Conservation (phyloP, 2,888 invertebrate genomes). For the Drosophila stalkeri region DNA sequence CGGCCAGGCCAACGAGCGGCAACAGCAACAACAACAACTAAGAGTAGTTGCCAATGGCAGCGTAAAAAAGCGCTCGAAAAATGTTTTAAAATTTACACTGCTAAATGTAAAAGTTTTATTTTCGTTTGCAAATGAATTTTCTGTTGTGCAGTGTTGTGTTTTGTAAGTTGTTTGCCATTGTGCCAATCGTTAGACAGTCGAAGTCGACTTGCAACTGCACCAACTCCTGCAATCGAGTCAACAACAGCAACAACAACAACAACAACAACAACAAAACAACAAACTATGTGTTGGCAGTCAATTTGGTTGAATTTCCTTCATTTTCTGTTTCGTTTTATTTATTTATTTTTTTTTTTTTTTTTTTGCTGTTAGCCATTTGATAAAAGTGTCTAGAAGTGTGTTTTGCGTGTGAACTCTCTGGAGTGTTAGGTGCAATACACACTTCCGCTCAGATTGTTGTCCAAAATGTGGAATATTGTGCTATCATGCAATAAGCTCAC, state of each 20-base stretch:
- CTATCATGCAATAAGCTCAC: constrained; percentile 50
- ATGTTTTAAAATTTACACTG: constrained; percentile 79
- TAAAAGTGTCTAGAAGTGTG: constrained; percentile 47
- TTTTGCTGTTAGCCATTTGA: constrained; percentile 48
- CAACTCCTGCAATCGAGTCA: constrained; percentile 37
- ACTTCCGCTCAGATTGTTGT: constrained; percentile 42
- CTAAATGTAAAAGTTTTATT: constrained; percentile 81
- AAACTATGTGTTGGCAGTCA: constrained; percentile 51
- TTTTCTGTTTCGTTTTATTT: background rate
- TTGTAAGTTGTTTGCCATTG: constrained; percentile 69
- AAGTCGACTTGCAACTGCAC: constrained; percentile 54
- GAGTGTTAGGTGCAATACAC: constrained; percentile 34
- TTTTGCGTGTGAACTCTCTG: constrained; percentile 56
- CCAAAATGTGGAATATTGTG: constrained; percentile 45
- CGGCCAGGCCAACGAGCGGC: constrained; percentile 27
- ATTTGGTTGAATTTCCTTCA: constrained; percentile 55
- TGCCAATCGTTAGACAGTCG: constrained; percentile 45
- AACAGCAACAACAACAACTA: constrained; percentile 2
- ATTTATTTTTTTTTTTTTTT: background rate
- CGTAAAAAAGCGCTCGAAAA: constrained; percentile 61
- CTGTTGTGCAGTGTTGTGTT: constrained; percentile 51
- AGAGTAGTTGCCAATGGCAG: constrained; percentile 37
- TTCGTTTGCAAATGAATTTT: constrained; percentile 79
- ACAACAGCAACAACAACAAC: constrained; percentile 16
- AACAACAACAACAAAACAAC: constrained; percentile 13